A percentile compares a stretch with the other conserved stretches of the same genome.
These are phyloP conservation scores for Gymnobelideus leadbeateri DNA, from an alignment of 2,113 vertebrate species.

Conservation along the genomic window DNA sequence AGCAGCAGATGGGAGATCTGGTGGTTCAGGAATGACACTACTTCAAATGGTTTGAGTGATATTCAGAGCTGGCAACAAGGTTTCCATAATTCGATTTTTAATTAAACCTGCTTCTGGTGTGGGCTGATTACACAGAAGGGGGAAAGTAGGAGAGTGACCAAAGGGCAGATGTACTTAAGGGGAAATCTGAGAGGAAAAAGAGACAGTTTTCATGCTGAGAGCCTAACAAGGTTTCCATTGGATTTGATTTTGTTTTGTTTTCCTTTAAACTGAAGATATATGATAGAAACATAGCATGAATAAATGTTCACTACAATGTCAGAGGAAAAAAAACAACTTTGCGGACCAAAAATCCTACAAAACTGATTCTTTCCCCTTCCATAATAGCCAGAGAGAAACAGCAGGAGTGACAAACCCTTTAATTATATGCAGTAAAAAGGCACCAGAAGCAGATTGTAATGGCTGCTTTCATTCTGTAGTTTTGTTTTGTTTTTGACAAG, in stretches of 20 bases:
- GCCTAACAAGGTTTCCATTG: background rate
- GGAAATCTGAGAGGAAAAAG: conserved; percentile 44
- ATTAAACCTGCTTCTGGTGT: conserved; percentile 60
- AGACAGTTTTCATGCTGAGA: conserved; percentile 38
- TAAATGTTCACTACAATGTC: conserved; percentile 16
- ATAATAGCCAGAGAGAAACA: conserved; percentile 57
- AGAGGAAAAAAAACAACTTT: background rate
- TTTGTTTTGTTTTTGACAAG: conserved; percentile 71
- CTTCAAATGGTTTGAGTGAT: conserved; percentile 37
- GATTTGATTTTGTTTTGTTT: conserved; percentile 44
- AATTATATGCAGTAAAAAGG: conserved; percentile 63
- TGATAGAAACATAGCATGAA: conserved; percentile 11
- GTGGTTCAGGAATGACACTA: background rate
- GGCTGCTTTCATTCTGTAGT: conserved; percentile 72
- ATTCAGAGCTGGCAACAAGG: conserved; percentile 43
- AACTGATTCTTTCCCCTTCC: conserved; percentile 65
- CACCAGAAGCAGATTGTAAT: conserved; percentile 50
- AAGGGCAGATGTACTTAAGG: conserved; percentile 53
- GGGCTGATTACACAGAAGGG: conserved; percentile 41
- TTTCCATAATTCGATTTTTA: conserved; percentile 59
- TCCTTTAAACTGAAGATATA: background rate
- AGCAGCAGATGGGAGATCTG: conserved; percentile 33
- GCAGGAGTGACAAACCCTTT: conserved; percentile 62
- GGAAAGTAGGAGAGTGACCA: conserved; percentile 23
- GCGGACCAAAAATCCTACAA: background rate